phyloP scores from a whole-genome alignment of 2,888 invertebrate species.

The Trichogramma dendrolimi region DNA sequence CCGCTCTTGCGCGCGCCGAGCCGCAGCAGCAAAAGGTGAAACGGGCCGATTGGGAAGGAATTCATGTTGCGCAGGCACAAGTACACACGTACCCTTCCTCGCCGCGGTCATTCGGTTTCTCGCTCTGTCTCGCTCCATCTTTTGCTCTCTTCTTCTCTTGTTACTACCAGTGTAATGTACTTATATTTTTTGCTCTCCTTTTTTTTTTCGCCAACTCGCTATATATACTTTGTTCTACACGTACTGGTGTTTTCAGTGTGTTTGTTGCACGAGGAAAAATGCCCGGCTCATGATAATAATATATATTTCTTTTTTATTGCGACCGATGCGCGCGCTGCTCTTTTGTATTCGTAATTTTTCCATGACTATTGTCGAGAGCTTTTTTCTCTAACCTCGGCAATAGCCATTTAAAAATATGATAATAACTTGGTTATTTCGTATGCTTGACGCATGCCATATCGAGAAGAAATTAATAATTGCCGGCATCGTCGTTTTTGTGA shows the following conservation, averaged over 20 bases:
- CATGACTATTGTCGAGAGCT: too few species aligned
- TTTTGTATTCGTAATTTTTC: neutral
- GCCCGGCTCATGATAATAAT: neutral
- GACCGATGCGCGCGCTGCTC: neutral
- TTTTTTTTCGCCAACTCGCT: slow-evolving; percentile 21
- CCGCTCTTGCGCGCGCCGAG: slow-evolving; percentile 24
- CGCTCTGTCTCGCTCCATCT: slow-evolving; percentile 27
- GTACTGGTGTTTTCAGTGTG: slow-evolving; percentile 9
- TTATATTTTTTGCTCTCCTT: slow-evolving; percentile 20
- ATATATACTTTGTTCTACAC: neutral
- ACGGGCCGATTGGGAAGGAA: slow-evolving; percentile 30
- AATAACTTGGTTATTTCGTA: too few species aligned
- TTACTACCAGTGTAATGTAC: slow-evolving; percentile 7
- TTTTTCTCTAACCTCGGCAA: neutral
- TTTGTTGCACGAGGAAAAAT: neutral
- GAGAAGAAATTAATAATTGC: too few species aligned
- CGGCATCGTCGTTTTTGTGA: too few species aligned
- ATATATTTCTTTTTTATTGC: slow-evolving; percentile 12
- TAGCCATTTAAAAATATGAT: too few species aligned
- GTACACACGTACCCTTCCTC: slow-evolving; percentile 1
- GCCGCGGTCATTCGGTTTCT: slow-evolving; percentile 25
- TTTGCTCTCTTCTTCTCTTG: slow-evolving; percentile 18
- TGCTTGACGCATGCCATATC: too few species aligned
- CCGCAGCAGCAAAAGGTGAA: slow-evolving; percentile 16
- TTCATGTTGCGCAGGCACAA: slow-evolving; percentile 23